phyloP scores from a whole-genome alignment of 2,113 vertebrate genomes.

The Chloropsis cyanopogon region DNA sequence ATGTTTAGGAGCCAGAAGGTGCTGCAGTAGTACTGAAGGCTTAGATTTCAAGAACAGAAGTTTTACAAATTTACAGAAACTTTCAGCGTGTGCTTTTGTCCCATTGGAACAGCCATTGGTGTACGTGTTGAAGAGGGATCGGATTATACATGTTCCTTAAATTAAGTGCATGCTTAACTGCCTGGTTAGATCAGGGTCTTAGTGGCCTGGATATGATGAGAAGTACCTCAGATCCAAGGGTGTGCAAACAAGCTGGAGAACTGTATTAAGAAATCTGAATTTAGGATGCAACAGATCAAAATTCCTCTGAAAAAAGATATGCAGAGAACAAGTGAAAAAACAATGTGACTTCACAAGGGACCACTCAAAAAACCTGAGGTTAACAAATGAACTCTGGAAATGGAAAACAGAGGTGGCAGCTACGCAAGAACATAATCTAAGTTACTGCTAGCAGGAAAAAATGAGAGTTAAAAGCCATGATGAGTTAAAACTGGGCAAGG shows the following conservation, averaged over 20 bases:
- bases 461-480: not conserved
- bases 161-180: constrained; percentile 11
- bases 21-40: not conserved
- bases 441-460: constrained; percentile 1
- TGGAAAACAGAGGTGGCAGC: constrained; percentile 23
- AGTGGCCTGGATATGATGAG: not conserved
- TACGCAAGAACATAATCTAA: not conserved
- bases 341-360: not conserved
- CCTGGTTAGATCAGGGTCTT: not conserved
- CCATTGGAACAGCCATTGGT: not conserved
- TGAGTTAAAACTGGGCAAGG: constrained; percentile 5
- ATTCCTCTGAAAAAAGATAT: constrained; percentile 6
- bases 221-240: not conserved
- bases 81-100: not conserved
- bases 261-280: not conserved
- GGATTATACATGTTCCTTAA: constrained; percentile 5
- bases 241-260: constrained; percentile 4
- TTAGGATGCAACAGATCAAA: constrained; percentile 20
- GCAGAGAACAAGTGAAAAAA: not conserved
- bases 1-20: not conserved
- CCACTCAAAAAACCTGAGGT: not conserved
- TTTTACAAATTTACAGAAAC: not conserved
- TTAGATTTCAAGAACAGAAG: not conserved
- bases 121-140: not conserved
- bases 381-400: constrained; percentile 40